These are phyloP conservation scores for Callionymus lyra DNA, from an alignment of 2,113 vertebrate genomes.

Conservation along the genomic window DNA sequence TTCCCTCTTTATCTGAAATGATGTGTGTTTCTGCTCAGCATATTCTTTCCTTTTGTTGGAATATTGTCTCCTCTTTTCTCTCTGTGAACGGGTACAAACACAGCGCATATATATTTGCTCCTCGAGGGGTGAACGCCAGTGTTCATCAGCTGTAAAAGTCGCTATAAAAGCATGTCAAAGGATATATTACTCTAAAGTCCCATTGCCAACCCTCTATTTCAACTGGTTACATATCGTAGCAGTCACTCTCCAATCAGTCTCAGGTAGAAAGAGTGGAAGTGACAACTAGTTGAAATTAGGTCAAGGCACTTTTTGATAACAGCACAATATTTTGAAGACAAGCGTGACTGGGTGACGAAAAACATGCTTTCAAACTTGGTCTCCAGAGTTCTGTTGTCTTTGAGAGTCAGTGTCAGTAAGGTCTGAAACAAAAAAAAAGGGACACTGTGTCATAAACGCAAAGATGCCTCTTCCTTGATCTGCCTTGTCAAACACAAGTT, in stretches of 20 bases:
- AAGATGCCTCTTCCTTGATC: conserved; percentile 33
- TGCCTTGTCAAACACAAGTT: conserved; percentile 17
- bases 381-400: conserved; percentile 34
- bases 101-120: conserved; percentile 28
- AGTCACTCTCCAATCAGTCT: not conserved
- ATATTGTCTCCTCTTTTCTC: conserved; percentile 24
- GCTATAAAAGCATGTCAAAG: too few relatives aligned
- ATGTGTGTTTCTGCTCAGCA: conserved; percentile 18
- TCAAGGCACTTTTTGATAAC: conserved; percentile 19
- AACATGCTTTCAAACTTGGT: conserved; percentile 16
- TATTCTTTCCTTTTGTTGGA: conserved; percentile 22
- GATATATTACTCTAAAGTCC: too few relatives aligned
- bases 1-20: too few relatives aligned
- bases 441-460: conserved; percentile 25
- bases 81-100: conserved; percentile 19
- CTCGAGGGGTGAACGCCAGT: too few relatives aligned
- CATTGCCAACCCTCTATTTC: too few relatives aligned
- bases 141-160: too few relatives aligned
- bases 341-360: conserved; percentile 23
- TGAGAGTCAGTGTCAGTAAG: conserved; percentile 29
- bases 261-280: conserved; percentile 20
- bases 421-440: conserved; percentile 23
- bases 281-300: conserved; percentile 19
- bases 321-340: conserved; percentile 11
- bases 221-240: too few relatives aligned